A percentile compares a stretch with the other conserved stretches of the same genome.
Conservation (phyloP, 2,797 vertebrate species). For the Gambelia wislizenii region DNA sequence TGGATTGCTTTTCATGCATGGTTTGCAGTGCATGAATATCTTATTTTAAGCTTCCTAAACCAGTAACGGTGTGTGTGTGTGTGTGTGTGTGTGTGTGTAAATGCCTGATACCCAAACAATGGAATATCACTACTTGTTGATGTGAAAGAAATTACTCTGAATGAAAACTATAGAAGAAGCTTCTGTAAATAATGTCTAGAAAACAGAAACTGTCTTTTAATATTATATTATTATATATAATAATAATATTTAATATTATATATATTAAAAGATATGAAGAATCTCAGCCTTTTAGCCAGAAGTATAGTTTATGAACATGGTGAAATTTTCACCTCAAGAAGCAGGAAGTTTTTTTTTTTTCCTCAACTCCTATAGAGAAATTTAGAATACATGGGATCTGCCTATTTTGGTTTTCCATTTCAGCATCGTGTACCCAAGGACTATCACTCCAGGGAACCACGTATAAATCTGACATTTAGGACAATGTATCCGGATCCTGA, state of each 20-base stretch:
- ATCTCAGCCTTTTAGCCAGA: not conserved
- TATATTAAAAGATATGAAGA: not conserved
- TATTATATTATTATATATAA: not conserved
- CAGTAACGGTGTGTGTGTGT: not conserved
- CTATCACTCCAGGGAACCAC: slow-evolving; percentile 90
- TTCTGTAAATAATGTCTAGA: not conserved
- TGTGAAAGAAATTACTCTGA: not conserved
- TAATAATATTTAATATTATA: not conserved
- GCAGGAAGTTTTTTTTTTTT: not conserved
- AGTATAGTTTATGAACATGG: not conserved
- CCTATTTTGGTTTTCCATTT: not conserved
- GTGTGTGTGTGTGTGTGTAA: no score
- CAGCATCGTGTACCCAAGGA: slow-evolving; percentile 97
- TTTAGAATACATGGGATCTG: not conserved
- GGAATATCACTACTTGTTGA: not conserved
- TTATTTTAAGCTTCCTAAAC: not conserved
- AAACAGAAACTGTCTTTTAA: not conserved
- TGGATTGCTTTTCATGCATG: slow-evolving; percentile 16
- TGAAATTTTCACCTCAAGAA: not conserved
- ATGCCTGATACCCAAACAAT: not conserved
- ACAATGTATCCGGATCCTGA: slow-evolving; percentile 83
- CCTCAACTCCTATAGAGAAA: not conserved
- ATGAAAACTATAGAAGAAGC: not conserved
- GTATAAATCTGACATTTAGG: slow-evolving; percentile 96
- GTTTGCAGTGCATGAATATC: slow-evolving; percentile 23